phyloP scores from a whole-genome alignment of 37 sponge, comb jelly and placozoan species.

The Spongilla lacustris region DNA sequence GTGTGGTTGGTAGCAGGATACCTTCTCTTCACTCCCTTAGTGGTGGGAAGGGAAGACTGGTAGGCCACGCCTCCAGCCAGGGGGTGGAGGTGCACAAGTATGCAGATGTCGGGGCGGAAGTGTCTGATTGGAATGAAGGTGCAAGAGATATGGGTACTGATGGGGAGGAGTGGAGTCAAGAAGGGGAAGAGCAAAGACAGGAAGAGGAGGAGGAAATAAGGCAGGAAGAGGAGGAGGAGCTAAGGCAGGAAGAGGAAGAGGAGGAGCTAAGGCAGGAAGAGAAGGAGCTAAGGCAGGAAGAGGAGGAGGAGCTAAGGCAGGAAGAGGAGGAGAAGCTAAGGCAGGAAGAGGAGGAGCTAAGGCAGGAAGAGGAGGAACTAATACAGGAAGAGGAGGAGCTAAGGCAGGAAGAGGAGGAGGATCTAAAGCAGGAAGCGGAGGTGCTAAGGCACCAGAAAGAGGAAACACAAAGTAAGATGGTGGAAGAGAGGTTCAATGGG shows the following conservation, averaged over 20 bases:
- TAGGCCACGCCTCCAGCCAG: neutral
- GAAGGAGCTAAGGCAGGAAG: too few relatives aligned
- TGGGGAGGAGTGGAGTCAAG: neutral
- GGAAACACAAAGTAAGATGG: too few relatives aligned
- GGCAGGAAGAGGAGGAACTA: neutral
- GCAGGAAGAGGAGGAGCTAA: neutral
- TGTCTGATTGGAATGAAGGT: neutral
- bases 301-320: too few relatives aligned
- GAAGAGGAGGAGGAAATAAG: neutral
- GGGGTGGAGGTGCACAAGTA: conserved; percentile 46
- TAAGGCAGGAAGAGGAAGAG: too few relatives aligned
- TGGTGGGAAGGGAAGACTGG: neutral
- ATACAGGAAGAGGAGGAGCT: neutral
- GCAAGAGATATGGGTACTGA: neutral
- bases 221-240: too few relatives aligned
- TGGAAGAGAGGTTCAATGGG: too few relatives aligned
- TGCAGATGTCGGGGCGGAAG: conserved; percentile 27
- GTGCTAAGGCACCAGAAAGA: neutral
- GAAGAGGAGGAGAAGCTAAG: neutral
- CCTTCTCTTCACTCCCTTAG: neutral
- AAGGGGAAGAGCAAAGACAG: neutral
- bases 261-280: too few relatives aligned
- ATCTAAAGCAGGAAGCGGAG: neutral
- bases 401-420: too few relatives aligned
- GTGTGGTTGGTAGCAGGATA: neutral